phyloP scores from a whole-genome alignment of 2,888 invertebrate genomes.

The Molanna angustata region DNA sequence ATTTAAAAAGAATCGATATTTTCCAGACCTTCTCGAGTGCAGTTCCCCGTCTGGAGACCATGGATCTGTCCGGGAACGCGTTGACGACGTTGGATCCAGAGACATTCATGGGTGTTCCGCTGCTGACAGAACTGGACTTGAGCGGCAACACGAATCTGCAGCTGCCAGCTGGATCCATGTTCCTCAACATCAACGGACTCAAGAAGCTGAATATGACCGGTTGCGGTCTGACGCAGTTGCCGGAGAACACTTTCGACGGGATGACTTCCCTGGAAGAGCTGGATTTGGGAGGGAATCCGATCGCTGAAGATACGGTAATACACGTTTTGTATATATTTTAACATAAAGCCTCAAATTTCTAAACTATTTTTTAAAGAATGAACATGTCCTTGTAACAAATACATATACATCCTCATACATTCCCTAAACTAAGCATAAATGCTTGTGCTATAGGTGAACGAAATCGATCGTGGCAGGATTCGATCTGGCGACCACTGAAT shows the following conservation, averaged over 20 bases:
- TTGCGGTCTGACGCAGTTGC: constrained; percentile 33
- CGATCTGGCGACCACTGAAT: no score
- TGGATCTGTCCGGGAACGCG: constrained; percentile 37
- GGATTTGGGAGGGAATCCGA: constrained; percentile 36
- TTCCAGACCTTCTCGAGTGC: constrained; percentile 34
- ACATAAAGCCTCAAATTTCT: no score
- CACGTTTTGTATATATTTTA: no score
- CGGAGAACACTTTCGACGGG: constrained; percentile 34
- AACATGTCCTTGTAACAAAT: no score
- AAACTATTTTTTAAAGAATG: no score
- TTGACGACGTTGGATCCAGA: constrained; percentile 48
- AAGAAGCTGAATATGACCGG: constrained; percentile 34
- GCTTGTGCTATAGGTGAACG: no score
- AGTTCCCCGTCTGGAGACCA: constrained; percentile 32
- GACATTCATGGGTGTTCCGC: constrained; percentile 43
- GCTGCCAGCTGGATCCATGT: constrained; percentile 30
- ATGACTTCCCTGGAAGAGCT: constrained; percentile 34
- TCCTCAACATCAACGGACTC: constrained; percentile 28
- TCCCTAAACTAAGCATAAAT: no score
- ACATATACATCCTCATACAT: no score
- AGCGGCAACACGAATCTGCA: constrained; percentile 44
- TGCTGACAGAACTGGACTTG: constrained; percentile 48
- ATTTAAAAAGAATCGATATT: background rate
- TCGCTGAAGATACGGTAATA: constrained; percentile 26
- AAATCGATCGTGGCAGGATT: no score